Evolutionary conservation across 2,113 vertebrate species (phyloP), one percentile per base, ranked within the genome.

Genomic region (Toxostoma redivivum): DNA sequence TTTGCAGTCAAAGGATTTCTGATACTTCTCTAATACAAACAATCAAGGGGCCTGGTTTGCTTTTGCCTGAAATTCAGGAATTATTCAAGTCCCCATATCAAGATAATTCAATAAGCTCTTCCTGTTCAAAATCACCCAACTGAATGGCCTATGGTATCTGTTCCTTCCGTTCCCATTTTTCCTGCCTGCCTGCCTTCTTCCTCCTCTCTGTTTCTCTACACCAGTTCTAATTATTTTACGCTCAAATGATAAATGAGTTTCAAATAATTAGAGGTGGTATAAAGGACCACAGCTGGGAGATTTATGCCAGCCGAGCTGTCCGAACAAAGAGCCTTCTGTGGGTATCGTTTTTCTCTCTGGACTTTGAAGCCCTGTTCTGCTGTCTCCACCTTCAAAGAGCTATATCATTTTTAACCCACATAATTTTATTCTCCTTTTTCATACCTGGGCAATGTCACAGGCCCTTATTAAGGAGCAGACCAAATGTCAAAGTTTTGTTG

Each of bases 261-360:
- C 77, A 94, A 93, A 96, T 97, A 95, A 97, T 97, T 97, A 96
- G 91, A 94, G 79, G 74, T 28, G 51, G 84, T 84, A 88, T 73
- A 93, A 92, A 92, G 81, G 64, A 67, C 74, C 14, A 17, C 80
- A 89, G 90, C 81, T 31, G 17, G 86, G 82, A 95, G 95, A 96
- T 93, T 89, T 83, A 91, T 67, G 51, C 91, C 88, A 92, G 80
- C 66, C 1, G 11, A 93, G 80, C 71, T 2, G 4, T 86, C 64
- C 0, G 31, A 92, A 96, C 96, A 97, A 97, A 97, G 94, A 88
- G 70, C 85, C 85, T 93, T 94, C 79, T 96, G 87, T 95, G 81
- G 93, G 87, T 94, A 90, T 85, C 27, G 7, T 69, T 96, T 95
- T 97, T 94, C 95, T 92, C 47, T 67, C 72, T 78, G 57, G 62